Evolutionary conservation across 2,113 vertebrate species (phyloP).

Genomic region (Ancistrus triradiatus): DNA sequence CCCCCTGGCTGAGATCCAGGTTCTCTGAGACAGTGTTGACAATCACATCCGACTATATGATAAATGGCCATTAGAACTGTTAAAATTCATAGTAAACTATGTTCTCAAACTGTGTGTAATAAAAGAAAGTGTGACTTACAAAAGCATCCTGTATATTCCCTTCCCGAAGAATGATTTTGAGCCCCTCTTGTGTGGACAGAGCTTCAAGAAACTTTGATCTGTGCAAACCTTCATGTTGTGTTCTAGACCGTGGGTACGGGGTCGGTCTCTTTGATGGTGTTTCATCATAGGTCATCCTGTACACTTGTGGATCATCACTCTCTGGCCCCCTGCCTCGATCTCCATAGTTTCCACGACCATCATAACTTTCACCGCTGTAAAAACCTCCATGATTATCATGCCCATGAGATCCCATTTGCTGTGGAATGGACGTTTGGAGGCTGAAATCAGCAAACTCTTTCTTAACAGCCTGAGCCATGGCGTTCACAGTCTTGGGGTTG

Average conservation of each 20-base stretch:
- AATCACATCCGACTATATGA: conserved; percentile 71
- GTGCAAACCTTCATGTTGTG: neutral
- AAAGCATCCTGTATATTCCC: conserved; percentile 67
- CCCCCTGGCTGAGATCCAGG: conserved; percentile 65
- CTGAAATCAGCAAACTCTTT: conserved; percentile 52
- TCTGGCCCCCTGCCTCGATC: neutral
- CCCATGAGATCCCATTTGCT: neutral
- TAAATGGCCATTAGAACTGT: neutral
- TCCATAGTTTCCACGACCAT: neutral
- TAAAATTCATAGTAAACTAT: neutral
- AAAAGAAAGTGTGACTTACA: conserved; percentile 59
- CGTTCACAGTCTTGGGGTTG: conserved; percentile 40
- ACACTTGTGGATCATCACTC: neutral
- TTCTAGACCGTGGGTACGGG: neutral
- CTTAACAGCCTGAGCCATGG: conserved; percentile 60
- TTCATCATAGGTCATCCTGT: neutral
- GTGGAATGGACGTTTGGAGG: conserved; percentile 36
- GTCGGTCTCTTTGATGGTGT: neutral
- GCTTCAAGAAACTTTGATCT: neutral
- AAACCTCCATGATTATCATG: neutral
- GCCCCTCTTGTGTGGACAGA: conserved; percentile 60
- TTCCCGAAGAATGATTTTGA: conserved; percentile 62
- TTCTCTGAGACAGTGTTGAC: conserved; percentile 74
- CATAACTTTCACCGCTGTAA: too few relatives aligned
- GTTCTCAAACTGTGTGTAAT: too few relatives aligned